Evolutionary conservation across 2,888 invertebrate species (phyloP), one percentile per base, ranked within the genome.

Genomic region (Ormia ochracea): DNA sequence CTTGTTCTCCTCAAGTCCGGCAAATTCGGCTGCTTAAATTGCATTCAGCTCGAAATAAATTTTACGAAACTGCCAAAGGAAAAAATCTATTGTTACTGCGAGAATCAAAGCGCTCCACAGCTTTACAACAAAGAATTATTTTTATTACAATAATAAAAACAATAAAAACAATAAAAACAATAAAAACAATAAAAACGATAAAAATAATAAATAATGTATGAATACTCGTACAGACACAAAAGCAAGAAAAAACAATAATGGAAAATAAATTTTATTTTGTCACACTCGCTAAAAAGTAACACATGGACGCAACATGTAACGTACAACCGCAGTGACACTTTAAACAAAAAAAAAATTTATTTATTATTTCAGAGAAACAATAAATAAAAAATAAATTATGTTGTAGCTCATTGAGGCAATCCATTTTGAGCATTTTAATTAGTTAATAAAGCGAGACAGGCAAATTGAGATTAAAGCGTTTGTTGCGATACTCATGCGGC

Each of bases 141-240:
- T 52, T 72, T 72, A 43, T 43, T 36, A 7, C 43, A 23, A 36
- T 10, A 72, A 61, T 36, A 61, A 63, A 19, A 54, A 65, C 14
- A 52, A 41, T n/a, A 33, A 65, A 54, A 50, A 52, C 10, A 52
- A 65, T 28, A 59, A 31, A 33, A 52, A 56, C 28, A 50, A 41
- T 41, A 33, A 65, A 54, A 50, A 52, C 10, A 52, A 65, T 28
- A 59, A 31, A 33, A 52, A 56, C 28, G 41, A 41, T 41, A 63
- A 52, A 43, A 54, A 72, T 23, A 61, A 72, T 72, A 63, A 72
- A 63, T 43, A 63, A 72, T 43, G 59, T 26, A 45, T 36, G n/a
- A 50, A 3, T 52, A 21, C 6, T 31, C 38, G 10, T 41, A 41
- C 1, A 17, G 4, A 17, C 28, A 21, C 36, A 59, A 41, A 38